Conservation (phyloP, 2,797 vertebrate genomes). For the Sarcoramphus papa region DNA sequence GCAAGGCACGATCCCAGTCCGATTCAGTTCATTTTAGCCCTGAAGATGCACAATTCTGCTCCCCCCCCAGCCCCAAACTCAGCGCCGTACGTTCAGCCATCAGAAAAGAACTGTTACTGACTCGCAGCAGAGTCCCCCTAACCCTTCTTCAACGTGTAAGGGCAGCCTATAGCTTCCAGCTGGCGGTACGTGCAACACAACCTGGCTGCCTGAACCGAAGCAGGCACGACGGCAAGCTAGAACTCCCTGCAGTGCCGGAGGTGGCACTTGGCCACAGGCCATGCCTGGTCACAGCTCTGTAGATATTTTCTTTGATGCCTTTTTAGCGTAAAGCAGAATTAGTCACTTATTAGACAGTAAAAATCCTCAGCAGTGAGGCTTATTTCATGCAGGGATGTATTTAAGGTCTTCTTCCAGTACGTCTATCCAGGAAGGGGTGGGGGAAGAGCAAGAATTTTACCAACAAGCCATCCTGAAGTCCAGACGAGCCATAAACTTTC, state of each 20-base stretch:
- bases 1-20: fast-evolving
- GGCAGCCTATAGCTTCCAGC: neutral
- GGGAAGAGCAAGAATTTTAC: neutral
- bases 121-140: neutral
- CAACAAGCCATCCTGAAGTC: neutral
- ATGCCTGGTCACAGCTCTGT: neutral
- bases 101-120: neutral
- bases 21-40: neutral
- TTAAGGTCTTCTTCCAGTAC: neutral
- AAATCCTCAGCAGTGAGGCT: neutral
- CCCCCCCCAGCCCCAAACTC: neutral
- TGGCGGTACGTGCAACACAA: neutral
- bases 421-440: neutral
- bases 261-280: neutral
- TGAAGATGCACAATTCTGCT: neutral
- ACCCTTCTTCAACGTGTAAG: neutral
- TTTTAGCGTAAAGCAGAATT: neutral
- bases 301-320: neutral
- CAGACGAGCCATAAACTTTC: neutral
- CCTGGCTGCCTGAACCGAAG: neutral
- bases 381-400: neutral
- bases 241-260: neutral
- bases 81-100: neutral
- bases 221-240: neutral
- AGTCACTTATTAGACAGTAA: neutral